These are phyloP conservation scores for Drosophila testacea DNA, from an alignment of 2,888 invertebrate genomes.

Conservation along the genomic window DNA sequence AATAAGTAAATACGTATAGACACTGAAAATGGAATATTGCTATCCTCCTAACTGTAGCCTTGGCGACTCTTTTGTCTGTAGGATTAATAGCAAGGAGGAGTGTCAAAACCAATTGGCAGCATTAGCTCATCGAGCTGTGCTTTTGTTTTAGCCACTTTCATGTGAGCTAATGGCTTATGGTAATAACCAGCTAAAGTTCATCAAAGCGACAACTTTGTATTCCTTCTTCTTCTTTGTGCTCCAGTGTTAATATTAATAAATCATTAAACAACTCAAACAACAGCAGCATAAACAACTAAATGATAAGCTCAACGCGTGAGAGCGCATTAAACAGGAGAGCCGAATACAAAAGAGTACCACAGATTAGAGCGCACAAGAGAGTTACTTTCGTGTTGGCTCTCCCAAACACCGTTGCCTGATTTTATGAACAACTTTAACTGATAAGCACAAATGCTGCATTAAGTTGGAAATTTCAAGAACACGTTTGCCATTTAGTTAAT, in stretches of 20 bases:
- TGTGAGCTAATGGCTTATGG: slow-evolving; percentile 30
- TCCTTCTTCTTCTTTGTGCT: slow-evolving; percentile 5
- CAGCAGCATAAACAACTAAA: slow-evolving; percentile 10
- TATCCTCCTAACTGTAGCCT: slow-evolving; percentile 27
- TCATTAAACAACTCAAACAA: slow-evolving; percentile 24
- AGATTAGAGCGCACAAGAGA: slow-evolving; percentile 15
- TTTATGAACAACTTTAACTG: slow-evolving; percentile 37
- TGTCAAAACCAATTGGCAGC: slow-evolving; percentile 26
- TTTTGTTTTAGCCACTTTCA: slow-evolving; percentile 18
- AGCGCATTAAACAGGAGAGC: slow-evolving; percentile 27
- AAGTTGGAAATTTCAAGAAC: no score
- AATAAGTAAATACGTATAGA: not conserved
- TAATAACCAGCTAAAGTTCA: slow-evolving; percentile 20
- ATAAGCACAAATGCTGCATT: slow-evolving; percentile 37
- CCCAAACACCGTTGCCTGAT: slow-evolving; percentile 3
- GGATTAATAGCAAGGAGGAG: slow-evolving; percentile 40
- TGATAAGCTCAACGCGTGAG: slow-evolving; percentile 51
- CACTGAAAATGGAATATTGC: slow-evolving; percentile 2
- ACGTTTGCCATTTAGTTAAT: no score
- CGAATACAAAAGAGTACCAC: slow-evolving; percentile 15
- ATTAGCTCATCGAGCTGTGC: slow-evolving; percentile 19
- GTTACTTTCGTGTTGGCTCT: slow-evolving; percentile 13
- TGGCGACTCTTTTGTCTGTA: slow-evolving; percentile 46
- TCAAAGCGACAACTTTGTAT: slow-evolving; percentile 10
- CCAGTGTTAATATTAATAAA: slow-evolving; percentile 16